These are phyloP conservation scores for Drosophila chauvacae DNA, from an alignment of 1,140 invertebrate genomes.

Conservation along the genomic window DNA sequence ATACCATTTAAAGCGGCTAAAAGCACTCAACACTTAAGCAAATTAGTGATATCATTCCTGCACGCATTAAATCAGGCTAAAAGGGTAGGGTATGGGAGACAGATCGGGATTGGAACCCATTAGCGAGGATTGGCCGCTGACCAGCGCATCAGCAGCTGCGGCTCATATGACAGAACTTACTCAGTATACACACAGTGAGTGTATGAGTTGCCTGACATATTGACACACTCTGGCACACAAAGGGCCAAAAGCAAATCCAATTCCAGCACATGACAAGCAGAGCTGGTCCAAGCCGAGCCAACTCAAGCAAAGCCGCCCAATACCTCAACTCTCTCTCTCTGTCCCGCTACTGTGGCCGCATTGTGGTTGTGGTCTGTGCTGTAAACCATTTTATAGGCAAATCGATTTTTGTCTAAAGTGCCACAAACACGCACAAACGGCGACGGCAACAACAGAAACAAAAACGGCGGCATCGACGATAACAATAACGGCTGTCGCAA, in stretches of 20 bases:
- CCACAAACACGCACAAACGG: slow-evolving; percentile 70
- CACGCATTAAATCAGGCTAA: slow-evolving; percentile 22
- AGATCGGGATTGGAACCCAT: slow-evolving; percentile 43
- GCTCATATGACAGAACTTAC: slow-evolving; percentile 35
- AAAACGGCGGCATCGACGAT: slow-evolving; percentile 17
- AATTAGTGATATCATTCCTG: slow-evolving; percentile 44
- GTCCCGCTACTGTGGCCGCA: slow-evolving; percentile 39
- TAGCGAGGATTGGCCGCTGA: slow-evolving; percentile 59
- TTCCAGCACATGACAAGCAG: slow-evolving; percentile 31
- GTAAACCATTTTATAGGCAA: slow-evolving; percentile 83
- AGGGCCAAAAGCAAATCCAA: slow-evolving; percentile 33
- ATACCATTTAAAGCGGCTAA: slow-evolving; percentile 30
- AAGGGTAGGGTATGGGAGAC: background rate
- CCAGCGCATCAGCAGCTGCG: slow-evolving; percentile 45
- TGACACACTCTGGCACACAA: slow-evolving; percentile 47
- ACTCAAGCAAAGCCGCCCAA: slow-evolving; percentile 30
- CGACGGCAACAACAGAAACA: slow-evolving; percentile 40
- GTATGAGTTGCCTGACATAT: slow-evolving; percentile 59
- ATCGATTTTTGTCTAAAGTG: slow-evolving; percentile 84
- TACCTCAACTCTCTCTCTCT: slow-evolving; percentile 16
- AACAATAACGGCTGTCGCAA: slow-evolving; percentile 44
- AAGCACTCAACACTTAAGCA: slow-evolving; percentile 43
- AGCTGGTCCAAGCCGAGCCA: slow-evolving; percentile 9
- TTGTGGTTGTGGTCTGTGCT: slow-evolving; percentile 51
- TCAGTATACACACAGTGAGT: background rate